A percentile compares a stretch with the other conserved stretches of the same genome.
These are phyloP conservation scores for Eumeta japonica DNA, from an alignment of 1,140 invertebrate species.

Conservation along the genomic window DNA sequence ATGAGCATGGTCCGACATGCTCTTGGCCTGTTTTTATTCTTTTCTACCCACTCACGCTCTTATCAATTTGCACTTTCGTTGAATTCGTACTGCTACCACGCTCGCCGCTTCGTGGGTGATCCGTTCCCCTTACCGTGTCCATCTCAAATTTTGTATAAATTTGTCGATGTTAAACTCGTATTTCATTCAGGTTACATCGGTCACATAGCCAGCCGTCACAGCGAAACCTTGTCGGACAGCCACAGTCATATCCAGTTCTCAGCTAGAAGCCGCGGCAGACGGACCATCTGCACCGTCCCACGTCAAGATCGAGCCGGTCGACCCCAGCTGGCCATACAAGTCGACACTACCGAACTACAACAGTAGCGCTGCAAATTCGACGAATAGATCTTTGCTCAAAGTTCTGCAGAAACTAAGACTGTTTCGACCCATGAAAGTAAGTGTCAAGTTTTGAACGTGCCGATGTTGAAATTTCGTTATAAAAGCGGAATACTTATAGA, in stretches of 20 bases:
- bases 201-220: conserved; percentile 68
- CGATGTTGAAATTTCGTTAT: too few species aligned
- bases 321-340: conserved; percentile 34
- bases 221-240: conserved; percentile 44
- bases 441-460: too few species aligned
- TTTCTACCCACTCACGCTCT: too few species aligned
- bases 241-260: conserved; percentile 35
- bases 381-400: background rate
- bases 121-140: too few species aligned
- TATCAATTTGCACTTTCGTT: too few species aligned
- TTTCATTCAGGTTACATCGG: conserved; percentile 65
- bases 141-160: background rate
- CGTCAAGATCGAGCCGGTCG: conserved; percentile 29
- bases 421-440: too few species aligned
- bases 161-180: background rate
- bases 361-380: conserved; percentile 12
- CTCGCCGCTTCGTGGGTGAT: too few species aligned
- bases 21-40: too few species aligned
- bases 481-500: too few species aligned
- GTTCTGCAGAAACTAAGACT: background rate
- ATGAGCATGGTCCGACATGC: too few species aligned
- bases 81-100: too few species aligned
- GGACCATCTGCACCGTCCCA: conserved; percentile 10
- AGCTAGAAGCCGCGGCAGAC: conserved; percentile 16
- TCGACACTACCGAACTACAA: conserved; percentile 34